These are phyloP conservation scores for Leucoma salicis DNA, from an alignment of 2,888 invertebrate species.

Conservation along the genomic window DNA sequence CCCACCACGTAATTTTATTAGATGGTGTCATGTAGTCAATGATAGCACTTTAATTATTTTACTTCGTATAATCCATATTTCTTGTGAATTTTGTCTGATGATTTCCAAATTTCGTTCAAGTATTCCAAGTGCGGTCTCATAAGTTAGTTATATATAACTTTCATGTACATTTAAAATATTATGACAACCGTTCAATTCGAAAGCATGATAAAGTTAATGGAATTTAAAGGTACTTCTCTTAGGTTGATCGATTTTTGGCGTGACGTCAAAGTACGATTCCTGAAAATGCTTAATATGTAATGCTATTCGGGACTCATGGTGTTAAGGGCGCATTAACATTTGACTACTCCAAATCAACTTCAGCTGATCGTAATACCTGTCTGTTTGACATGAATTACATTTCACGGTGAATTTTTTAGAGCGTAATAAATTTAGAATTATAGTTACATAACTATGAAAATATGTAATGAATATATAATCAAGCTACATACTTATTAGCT, in stretches of 20 bases:
- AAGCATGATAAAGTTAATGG: conserved; percentile 28
- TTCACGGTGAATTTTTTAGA: not conserved
- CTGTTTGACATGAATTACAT: not conserved
- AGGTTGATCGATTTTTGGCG: conserved; percentile 23
- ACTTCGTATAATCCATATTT: too few relatives aligned
- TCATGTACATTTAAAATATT: conserved; percentile 13
- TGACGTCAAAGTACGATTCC: not conserved
- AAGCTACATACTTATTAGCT: too few relatives aligned
- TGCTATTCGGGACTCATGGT: not conserved
- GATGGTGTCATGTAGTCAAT: too few relatives aligned
- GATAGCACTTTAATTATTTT: too few relatives aligned
- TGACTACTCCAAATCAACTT: not conserved
- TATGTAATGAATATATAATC: too few relatives aligned
- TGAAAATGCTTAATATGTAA: not conserved
- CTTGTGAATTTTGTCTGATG: too few relatives aligned
- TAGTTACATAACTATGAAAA: too few relatives aligned
- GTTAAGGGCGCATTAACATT: not conserved
- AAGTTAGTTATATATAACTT: too few relatives aligned
- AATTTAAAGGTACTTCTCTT: conserved; percentile 24
- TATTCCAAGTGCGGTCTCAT: too few relatives aligned
- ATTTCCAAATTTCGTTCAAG: too few relatives aligned
- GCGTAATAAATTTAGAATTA: too few relatives aligned
- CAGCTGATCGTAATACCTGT: not conserved
- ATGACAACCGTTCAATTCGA: conserved; percentile 14
- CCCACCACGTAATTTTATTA: too few relatives aligned